Conservation (phyloP, 2,113 vertebrate species). For the Uria aalge region DNA sequence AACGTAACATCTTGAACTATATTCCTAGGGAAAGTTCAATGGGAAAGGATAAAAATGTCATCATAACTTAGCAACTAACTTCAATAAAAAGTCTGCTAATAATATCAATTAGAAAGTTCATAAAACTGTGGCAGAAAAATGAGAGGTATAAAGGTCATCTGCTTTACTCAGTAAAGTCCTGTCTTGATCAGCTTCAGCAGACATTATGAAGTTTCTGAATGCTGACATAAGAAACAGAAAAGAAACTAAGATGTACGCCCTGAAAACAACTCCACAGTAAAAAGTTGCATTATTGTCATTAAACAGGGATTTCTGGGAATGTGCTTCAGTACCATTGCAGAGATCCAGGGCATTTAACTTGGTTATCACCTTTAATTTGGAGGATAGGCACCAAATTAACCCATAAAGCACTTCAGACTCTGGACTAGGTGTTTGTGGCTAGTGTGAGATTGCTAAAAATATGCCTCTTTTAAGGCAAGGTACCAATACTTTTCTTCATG, state of each 20-base stretch:
- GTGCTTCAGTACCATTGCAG: background rate
- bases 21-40: background rate
- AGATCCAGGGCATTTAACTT: background rate
- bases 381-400: background rate
- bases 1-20: background rate
- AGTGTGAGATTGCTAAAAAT: background rate
- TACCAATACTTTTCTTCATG: background rate
- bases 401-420: background rate
- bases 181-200: background rate
- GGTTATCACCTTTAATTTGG: background rate
- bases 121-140: background rate
- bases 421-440: background rate
- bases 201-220: background rate
- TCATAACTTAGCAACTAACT: background rate
- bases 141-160: background rate
- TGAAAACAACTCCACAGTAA: background rate
- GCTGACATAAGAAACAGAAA: background rate
- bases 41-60: background rate
- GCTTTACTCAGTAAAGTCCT: background rate
- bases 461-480: fast-evolving
- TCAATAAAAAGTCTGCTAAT: background rate
- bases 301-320: background rate
- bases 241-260: background rate
- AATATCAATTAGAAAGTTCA: background rate
- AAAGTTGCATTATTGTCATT: background rate